Conservation (phyloP, 2,113 vertebrate genomes). For the Rhineura floridana region DNA sequence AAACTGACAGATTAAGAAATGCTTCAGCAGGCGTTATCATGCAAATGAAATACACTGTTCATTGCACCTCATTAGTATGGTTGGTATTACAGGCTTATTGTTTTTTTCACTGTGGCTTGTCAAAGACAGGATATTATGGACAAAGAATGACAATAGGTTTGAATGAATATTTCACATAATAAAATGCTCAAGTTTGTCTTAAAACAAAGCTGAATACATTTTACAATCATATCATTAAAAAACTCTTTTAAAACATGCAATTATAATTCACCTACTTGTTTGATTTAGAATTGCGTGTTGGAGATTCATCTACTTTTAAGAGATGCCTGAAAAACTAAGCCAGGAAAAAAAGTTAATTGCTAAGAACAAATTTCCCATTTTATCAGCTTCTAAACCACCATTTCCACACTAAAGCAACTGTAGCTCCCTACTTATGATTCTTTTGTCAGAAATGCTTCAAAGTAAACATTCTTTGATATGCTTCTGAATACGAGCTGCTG, state of each 20-base stretch:
- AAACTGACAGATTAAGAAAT: neutral
- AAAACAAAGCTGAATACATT: neutral
- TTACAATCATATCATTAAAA: neutral
- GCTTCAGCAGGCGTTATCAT: neutral
- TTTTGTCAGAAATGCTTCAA: too few species aligned
- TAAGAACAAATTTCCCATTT: conserved; percentile 17
- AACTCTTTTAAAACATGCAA: neutral
- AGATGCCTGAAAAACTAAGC: conserved; percentile 93
- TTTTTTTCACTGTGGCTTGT: neutral
- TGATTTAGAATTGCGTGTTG: conserved; percentile 84
- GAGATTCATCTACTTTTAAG: conserved; percentile 90
- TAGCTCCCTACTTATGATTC: too few species aligned
- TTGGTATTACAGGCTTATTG: neutral
- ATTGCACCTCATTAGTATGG: neutral
- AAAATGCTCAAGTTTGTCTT: neutral
- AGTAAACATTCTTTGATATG: too few species aligned
- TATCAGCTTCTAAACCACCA: neutral
- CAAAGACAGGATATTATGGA: neutral
- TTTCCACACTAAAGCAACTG: neutral
- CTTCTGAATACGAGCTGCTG: too few species aligned
- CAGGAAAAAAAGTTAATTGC: conserved; percentile 44
- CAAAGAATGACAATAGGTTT: neutral
- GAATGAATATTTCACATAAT: neutral
- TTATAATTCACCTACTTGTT: conserved; percentile 81
- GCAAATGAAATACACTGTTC: neutral